These are phyloP conservation scores for Anhinga anhinga DNA, from an alignment of 2,113 vertebrate species.

Conservation along the genomic window DNA sequence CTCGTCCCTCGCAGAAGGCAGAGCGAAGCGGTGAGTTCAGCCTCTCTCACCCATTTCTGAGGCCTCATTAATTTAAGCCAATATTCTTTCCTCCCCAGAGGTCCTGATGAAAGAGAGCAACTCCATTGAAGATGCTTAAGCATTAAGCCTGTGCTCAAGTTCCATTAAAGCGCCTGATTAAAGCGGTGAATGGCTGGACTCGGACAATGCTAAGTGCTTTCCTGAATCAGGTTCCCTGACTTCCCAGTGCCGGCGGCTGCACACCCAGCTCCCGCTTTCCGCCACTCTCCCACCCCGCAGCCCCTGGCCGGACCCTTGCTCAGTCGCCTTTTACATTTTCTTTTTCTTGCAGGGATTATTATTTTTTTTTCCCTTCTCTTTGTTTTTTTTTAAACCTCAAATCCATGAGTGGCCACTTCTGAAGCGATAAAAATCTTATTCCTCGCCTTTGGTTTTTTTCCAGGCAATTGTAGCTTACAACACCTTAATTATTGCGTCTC, in stretches of 20 bases:
- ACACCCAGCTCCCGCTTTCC: not conserved
- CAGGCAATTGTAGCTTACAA: slow-evolving; percentile 17
- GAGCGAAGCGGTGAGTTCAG: not conserved
- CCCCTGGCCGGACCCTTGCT: not conserved
- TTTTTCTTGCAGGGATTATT: not conserved
- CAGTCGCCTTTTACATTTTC: not conserved
- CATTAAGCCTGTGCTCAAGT: not conserved
- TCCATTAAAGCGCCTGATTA: not conserved
- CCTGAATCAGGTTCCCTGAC: not conserved
- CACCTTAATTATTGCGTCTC: slow-evolving; percentile 49
- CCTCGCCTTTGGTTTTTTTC: not conserved
- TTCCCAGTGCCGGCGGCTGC: not conserved
- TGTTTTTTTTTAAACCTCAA: not conserved
- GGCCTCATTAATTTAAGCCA: not conserved
- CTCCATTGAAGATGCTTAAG: not conserved
- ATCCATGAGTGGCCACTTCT: not conserved
- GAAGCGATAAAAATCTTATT: slow-evolving; percentile 2
- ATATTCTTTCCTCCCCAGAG: not conserved
- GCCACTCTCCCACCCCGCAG: not conserved
- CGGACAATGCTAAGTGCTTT: not conserved
- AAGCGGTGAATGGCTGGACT: not conserved
- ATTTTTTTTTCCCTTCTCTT: not conserved
- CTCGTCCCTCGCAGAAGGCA: not conserved
- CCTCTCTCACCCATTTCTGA: not conserved
- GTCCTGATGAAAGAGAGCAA: not conserved